Evolutionary conservation across 2,113 vertebrate genomes (phyloP).

Genomic region (Acinonyx jubatus): DNA sequence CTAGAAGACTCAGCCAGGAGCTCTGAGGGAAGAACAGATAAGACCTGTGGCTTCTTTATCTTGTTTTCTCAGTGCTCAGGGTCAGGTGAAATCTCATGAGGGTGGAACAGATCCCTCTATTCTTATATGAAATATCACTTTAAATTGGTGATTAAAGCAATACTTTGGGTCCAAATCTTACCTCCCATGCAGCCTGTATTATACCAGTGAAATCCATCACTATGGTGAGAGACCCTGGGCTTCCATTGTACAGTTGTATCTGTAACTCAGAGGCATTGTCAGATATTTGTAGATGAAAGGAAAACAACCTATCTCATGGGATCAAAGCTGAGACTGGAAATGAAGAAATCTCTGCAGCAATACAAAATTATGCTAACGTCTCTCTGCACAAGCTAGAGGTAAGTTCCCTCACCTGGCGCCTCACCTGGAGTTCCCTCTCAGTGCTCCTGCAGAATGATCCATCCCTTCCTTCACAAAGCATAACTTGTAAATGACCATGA

Average conservation of each 20-base stretch:
- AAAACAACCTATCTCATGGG: conserved; percentile 35
- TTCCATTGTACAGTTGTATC: neutral
- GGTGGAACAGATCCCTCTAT: neutral
- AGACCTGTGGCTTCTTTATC: neutral
- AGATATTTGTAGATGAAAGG: conserved; percentile 26
- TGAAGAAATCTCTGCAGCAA: neutral
- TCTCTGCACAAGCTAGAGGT: neutral
- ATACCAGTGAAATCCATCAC: neutral
- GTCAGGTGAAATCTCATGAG: conserved; percentile 11
- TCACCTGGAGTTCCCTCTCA: neutral
- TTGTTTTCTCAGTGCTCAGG: conserved; percentile 9
- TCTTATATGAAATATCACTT: neutral
- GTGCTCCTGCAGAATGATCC: neutral
- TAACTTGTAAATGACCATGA: neutral
- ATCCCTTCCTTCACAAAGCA: neutral
- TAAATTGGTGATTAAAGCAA: conserved; percentile 29
- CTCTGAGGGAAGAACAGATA: neutral
- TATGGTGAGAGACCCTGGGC: neutral
- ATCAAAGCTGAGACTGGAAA: neutral
- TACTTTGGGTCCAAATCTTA: neutral
- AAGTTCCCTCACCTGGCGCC: neutral
- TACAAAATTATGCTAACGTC: neutral
- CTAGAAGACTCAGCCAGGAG: neutral
- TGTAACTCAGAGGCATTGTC: neutral
- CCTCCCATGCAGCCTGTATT: neutral